phyloP scores from a whole-genome alignment of 23 tunicate species.

The Aplidium turbinatum region DNA sequence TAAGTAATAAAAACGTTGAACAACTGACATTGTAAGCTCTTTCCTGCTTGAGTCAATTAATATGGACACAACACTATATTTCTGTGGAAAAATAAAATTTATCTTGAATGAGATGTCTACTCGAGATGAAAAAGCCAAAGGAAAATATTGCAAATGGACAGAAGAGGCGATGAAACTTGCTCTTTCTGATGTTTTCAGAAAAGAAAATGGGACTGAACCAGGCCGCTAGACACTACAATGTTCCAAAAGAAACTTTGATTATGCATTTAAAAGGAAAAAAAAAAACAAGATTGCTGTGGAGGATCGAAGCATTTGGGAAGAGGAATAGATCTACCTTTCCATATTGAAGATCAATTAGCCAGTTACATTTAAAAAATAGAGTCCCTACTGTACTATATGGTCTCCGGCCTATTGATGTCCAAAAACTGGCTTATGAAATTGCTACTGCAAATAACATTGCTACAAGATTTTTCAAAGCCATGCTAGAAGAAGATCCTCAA shows the following conservation, averaged over 20 bases:
- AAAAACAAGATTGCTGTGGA: not conserved
- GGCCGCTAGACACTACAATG: too few relatives aligned
- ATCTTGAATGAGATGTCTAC: constrained; percentile 1
- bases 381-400: not conserved
- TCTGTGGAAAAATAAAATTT: too few relatives aligned
- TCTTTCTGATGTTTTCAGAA: not conserved
- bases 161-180: not conserved
- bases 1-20: not conserved
- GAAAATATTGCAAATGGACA: not conserved
- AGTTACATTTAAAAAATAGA: not conserved
- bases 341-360: not conserved
- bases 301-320: not conserved
- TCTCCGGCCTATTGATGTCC: not conserved
- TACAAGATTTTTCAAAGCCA: too few relatives aligned
- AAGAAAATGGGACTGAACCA: too few relatives aligned
- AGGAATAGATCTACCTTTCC: not conserved
- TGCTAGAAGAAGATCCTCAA: too few relatives aligned
- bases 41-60: constrained; percentile 24
- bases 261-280: too few relatives aligned
- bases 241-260: too few relatives aligned
- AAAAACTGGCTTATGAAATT: not conserved
- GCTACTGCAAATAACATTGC: not conserved
- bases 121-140: not conserved
- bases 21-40: constrained; percentile 11
- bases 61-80: constrained; percentile 18